Base-by-base conservation (phyloP, 2,888 invertebrate genomes). In the Seira musarum region DNA sequence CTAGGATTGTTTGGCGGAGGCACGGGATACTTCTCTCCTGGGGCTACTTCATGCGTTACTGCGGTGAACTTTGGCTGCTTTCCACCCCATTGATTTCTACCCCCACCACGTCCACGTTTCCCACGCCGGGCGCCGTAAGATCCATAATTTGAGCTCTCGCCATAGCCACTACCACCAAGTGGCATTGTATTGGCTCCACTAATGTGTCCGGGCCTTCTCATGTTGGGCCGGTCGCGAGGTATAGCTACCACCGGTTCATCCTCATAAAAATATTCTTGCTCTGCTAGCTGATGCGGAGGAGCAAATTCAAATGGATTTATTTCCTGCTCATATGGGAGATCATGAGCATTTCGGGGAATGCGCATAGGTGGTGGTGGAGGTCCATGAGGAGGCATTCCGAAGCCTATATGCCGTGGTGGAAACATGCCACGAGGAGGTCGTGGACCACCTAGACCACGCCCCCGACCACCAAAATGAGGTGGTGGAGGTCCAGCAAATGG, bases 1-100 rank as follows among this genome's bases (percentile, higher is more conserved):
- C 53, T 35, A 5, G 80, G 80, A 71, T 80, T 80, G 10, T 70
- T 17, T 19, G 22, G 13, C 10, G 80, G 80, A 19, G 80, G 80
- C 49, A 80, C 80, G 0, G 80, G 80, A 71, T 80, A 80, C 35
- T 71, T 80, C 46, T 80, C 75, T 5, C 80, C 80, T 3, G 80
- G 80, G 2, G 66, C 65, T 19, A 80, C 75, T n/a, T 75, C 70
- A 10, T 49, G 25, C 6, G 65, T 75, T n/a, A 80, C 13, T 13
- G 80, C 80, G 17, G 80, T 80, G 19, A 80, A 80, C 19, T 75
- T 69, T 1, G 17, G 67, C 0, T 60, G 69, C 2, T 17, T 10
- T 10, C 19, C 57, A 22, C 69, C 64, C 22, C 60, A 5, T 6
- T 72, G 68, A 17, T 22, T 60, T 19, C 61, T 66, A 25, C 35